phyloP scores from a whole-genome alignment of 2,113 vertebrate species.

The Cariama cristata region DNA sequence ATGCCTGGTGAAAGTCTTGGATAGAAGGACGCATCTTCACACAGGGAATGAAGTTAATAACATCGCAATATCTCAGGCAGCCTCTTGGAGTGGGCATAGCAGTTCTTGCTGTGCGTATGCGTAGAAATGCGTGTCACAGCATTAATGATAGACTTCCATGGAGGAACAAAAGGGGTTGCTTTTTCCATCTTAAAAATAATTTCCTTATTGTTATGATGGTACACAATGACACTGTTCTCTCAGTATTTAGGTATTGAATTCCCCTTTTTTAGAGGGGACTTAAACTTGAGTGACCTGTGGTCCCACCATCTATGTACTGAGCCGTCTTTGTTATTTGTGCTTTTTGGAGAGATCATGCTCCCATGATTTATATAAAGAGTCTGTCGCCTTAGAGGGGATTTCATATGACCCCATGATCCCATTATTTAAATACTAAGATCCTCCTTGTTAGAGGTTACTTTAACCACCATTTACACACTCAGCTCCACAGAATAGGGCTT shows the following conservation, averaged over 20 bases:
- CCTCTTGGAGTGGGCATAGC: rapidly evolving
- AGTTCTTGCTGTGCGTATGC: background rate
- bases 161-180: background rate
- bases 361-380: conserved; percentile 53
- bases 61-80: rapidly evolving
- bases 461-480: conserved; percentile 21
- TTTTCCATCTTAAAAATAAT: conserved; percentile 54
- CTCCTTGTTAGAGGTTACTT: conserved; percentile 49
- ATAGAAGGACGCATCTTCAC: background rate
- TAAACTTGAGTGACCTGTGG: conserved; percentile 46
- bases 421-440: conserved; percentile 46
- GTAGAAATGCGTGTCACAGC: background rate
- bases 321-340: conserved; percentile 53
- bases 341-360: conserved; percentile 46
- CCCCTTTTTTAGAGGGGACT: background rate
- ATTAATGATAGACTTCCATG: background rate
- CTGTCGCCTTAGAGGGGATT: conserved; percentile 32
- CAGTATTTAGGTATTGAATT: conserved; percentile 50
- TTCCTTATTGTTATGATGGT: conserved; percentile 10
- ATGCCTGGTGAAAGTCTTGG: background rate
- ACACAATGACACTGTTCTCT: conserved; percentile 37
- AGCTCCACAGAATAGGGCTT: background rate
- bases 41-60: background rate
- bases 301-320: conserved; percentile 36
- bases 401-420: conserved; percentile 51